Evolutionary conservation across 2,888 invertebrate genomes (phyloP).

Genomic region (Bombylius major): DNA sequence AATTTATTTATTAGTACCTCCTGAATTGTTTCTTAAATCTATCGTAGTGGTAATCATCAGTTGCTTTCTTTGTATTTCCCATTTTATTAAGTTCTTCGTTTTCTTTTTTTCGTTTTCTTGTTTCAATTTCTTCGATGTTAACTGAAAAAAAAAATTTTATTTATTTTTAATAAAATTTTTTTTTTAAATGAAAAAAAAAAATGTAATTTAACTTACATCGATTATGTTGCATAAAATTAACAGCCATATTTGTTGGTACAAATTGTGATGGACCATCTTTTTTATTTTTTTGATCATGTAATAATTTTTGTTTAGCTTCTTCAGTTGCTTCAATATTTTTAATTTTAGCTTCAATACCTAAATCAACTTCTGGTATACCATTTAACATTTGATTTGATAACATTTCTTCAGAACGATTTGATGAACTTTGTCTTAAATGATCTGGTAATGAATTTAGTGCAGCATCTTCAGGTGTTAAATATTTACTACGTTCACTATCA

Average conservation of each 20-base stretch:
- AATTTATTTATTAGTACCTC: slow-evolving; percentile 50
- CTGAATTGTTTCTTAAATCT: slow-evolving; percentile 93
- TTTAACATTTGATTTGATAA: slow-evolving; percentile 99
- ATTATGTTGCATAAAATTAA: slow-evolving; percentile 95
- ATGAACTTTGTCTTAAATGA: slow-evolving; percentile 71
- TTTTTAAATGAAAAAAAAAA: neutral
- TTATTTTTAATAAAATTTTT: neutral
- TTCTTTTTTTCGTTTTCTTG: slow-evolving; percentile 37
- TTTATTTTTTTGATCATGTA: slow-evolving; percentile 81
- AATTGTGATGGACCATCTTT: slow-evolving; percentile 89
- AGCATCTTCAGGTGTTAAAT: slow-evolving; percentile 79
- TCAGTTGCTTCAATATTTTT: slow-evolving; percentile 98
- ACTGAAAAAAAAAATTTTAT: slow-evolving; percentile 41
- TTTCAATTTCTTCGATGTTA: slow-evolving; percentile 64
- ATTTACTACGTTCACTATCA: slow-evolving; percentile 41
- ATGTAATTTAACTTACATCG: slow-evolving; percentile 53
- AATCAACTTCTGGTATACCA: slow-evolving; percentile 97
- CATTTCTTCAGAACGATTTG: slow-evolving; percentile 93
- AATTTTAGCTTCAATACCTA: slow-evolving; percentile 98
- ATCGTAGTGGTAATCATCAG: slow-evolving; percentile 95
- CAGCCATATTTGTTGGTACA: slow-evolving; percentile 96
- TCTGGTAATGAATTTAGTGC: slow-evolving; percentile 82
- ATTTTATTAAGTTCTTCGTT: slow-evolving; percentile 42
- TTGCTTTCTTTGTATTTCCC: slow-evolving; percentile 76
- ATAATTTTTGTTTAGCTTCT: slow-evolving; percentile 85